A percentile compares a stretch with the other conserved stretches of the same genome.
phyloP scores from a whole-genome alignment of 2,888 invertebrate genomes.

The Dusona sp. region DNA sequence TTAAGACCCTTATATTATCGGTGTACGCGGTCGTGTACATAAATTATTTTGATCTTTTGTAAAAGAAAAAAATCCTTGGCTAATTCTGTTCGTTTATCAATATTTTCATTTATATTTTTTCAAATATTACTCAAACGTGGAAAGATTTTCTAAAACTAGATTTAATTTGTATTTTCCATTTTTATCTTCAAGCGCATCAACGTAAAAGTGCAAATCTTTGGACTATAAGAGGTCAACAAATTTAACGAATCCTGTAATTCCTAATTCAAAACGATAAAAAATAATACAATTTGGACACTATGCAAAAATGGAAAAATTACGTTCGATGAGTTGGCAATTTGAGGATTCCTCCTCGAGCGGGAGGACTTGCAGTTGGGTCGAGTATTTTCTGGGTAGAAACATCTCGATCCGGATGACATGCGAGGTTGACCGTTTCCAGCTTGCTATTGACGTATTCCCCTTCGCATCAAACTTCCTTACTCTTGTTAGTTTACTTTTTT shows the following conservation, averaged over 20 bases:
- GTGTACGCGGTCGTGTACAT: neutral
- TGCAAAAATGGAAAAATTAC: conserved; percentile 22
- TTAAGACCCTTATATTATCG: conserved; percentile 2
- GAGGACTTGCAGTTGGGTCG: conserved; percentile 45
- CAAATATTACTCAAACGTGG: no score
- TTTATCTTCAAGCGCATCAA: no score
- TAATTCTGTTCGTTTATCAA: neutral
- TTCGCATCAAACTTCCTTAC: neutral
- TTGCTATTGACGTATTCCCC: neutral
- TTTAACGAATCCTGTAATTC: neutral
- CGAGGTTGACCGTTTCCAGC: conserved; percentile 29
- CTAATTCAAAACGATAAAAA: neutral
- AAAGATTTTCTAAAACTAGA: no score
- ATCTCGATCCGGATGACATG: conserved; percentile 67
- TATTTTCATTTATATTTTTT: neutral
- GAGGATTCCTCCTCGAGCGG: conserved; percentile 45
- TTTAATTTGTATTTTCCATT: no score
- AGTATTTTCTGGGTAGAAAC: conserved; percentile 56
- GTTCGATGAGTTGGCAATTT: conserved; percentile 49
- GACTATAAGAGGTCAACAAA: neutral
- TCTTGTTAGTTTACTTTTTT: conserved; percentile 3
- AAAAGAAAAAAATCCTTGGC: neutral
- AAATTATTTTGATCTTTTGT: neutral
- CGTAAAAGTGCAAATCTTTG: no score
- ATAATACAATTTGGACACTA: neutral